A percentile compares a stretch with the other conserved stretches of the same genome.
Conservation (phyloP, 2,113 vertebrate species). For the Aphyosemion australe region DNA sequence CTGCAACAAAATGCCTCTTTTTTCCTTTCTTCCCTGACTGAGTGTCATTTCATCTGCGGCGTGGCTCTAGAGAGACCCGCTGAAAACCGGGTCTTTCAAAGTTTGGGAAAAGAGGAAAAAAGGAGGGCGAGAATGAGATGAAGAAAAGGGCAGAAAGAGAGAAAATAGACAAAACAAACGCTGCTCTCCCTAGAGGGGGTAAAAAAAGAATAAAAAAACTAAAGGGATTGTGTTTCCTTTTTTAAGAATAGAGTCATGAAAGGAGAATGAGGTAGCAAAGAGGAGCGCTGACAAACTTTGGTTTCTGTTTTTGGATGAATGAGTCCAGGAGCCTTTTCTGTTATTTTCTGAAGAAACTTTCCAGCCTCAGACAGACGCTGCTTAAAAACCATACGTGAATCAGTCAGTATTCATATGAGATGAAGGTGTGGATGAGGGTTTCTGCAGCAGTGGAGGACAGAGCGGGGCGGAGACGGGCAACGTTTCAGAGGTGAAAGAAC, state of each 20-base stretch:
- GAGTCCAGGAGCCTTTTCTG: conserved; percentile 16
- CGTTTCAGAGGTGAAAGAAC: no score
- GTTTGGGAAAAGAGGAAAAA: conserved; percentile 31
- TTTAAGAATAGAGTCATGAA: conserved; percentile 23
- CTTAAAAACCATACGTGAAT: no score
- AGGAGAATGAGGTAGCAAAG: conserved; percentile 16
- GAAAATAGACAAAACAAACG: conserved; percentile 66
- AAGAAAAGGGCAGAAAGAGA: conserved; percentile 49
- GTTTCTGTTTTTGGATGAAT: no score
- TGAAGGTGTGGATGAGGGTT: no score
- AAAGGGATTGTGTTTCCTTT: conserved; percentile 76
- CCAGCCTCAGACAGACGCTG: no score
- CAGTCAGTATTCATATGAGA: no score
- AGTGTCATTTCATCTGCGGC: conserved; percentile 74
- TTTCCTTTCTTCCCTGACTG: conserved; percentile 57
- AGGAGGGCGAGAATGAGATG: conserved; percentile 36
- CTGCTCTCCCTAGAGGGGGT: conserved; percentile 57
- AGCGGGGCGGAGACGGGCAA: no score
- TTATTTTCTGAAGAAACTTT: conserved; percentile 43
- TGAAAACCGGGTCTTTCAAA: conserved; percentile 69
- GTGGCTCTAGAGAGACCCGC: conserved; percentile 59
- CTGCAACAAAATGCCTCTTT: conserved; percentile 73
- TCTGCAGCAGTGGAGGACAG: no score
- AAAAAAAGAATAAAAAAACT: conserved; percentile 70
- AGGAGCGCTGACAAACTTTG: no score